Evolutionary conservation across 2,113 vertebrate genomes (phyloP), one percentile per base, ranked within the genome.

Genomic region (Tor tambroides): DNA sequence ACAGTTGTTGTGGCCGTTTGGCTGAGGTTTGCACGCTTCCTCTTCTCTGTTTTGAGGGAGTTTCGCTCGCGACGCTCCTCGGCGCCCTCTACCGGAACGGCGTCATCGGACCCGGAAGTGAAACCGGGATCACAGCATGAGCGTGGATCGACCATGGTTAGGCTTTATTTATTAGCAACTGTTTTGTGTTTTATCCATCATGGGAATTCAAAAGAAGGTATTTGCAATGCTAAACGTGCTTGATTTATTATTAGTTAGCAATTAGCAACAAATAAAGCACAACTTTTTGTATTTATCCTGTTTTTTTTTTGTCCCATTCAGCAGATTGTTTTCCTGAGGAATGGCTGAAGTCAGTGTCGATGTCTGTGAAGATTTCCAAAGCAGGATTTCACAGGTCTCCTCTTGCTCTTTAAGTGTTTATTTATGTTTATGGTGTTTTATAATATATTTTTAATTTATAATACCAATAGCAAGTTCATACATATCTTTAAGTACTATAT

Each of bases 341-440:
- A 43, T 88, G 88, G 78, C 72, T 94, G 72, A 83, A 92, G 17
- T 91, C 93, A 12, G 84, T 93, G 46, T 63, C 63, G 4, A 65
- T 96, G 82, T 92, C 91, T 21, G 56, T 94, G 80, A 90, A 92
- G 49, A 77, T 95, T 6, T 76, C 6, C 56, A 95, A 95, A 89
- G 89, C 89, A 1, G 95, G 95, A 17, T 96, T 96, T 75, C 95
- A 96, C 89, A 94, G 95, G 95, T 96, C 90, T 26, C 7, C 23
- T 23, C 23, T 8, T 0, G 35, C 17, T 23, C 19, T 6, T 19
- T 0, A 35, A 3, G 10, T 12, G 46, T 1, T 11, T 46, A 0
- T 12, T 46, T 12, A 3, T 3, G 11, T 46, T 17, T 54, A 6
- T 46, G 3, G 12, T 61, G 3, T 32, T 41, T 26, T 49, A 38